Base-by-base conservation (phyloP, 2,113 vertebrate species). In the Phaethon lepturus region DNA sequence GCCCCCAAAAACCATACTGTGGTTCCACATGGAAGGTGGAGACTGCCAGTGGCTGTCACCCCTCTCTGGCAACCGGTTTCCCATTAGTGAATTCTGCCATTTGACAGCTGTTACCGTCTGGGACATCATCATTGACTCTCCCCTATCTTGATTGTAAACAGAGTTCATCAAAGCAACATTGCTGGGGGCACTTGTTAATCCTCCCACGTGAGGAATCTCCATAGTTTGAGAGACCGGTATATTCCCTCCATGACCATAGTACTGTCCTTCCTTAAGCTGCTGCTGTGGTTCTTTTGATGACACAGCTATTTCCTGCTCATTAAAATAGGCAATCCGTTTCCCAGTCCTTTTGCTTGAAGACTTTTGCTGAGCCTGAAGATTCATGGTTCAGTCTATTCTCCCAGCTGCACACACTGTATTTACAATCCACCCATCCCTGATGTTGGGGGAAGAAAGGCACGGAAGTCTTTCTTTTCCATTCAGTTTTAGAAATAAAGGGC, bases 361-460 rank as follows among this genome's bases (percentile, higher is more conserved):
- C 98, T 99, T 99, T 95, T 98, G 99, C 97, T 99, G 99, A 97
- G 99, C 98, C 93, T 99, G 99, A 95, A 99, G 98, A 96, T 99
- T 99, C 99, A 99, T 99, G 98, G 97, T 99, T 98, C 92, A 96
- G 93, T 84, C 80, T 97, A 4, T 77, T 53, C 78, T 96, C 92
- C 86, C 92, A 77, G 42, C 33, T 33, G 55, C 56, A 42, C 35
- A 47, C 47, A 72, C 52, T 1, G 71, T 90, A 74, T 91, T 76
- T 90, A 97, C 87, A 96, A 85, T 78, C 92, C 95, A 90, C 89
- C 95, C 97, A 97, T 94, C 86, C 84, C 85, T 67, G 76, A 84
- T 81, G 76, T 1, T 92, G 86, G 86, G 71, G 81, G 76, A 95
- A 60, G 42, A 97, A 92, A 96, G 80, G 75, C 90, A 95, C 86